These are phyloP conservation scores for Sebastes goodei DNA, from an alignment of 2,797 vertebrate species.

Conservation along the genomic window DNA sequence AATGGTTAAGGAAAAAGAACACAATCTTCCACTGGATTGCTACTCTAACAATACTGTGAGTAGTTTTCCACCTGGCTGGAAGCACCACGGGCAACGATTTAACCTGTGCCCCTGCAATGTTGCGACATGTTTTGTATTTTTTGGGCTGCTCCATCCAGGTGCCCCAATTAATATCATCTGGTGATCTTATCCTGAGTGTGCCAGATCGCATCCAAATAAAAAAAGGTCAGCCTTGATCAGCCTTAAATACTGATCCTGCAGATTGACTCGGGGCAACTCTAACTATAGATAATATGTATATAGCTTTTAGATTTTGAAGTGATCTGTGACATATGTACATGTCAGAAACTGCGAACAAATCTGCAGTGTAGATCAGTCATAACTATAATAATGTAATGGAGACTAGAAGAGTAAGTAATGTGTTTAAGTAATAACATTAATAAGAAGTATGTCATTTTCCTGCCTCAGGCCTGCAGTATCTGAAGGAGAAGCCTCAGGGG, in stretches of 20 bases:
- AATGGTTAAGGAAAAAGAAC: no score
- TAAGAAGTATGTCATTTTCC: not conserved
- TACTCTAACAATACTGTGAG: no score
- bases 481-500: conserved; percentile 90
- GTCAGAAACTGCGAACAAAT: not conserved
- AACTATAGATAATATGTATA: not conserved
- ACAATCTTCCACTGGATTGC: no score
- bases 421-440: not conserved
- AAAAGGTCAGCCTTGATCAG: not conserved
- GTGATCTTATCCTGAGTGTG: not conserved
- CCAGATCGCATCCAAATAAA: not conserved
- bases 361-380: not conserved
- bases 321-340: not conserved
- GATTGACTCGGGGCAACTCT: not conserved
- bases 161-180: no score
- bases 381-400: not conserved
- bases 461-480: conserved; percentile 89
- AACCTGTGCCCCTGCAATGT: no score
- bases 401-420: not conserved
- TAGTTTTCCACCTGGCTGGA: no score
- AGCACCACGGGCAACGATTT: no score
- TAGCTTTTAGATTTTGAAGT: not conserved
- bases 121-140: no score
- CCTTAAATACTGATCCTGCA: not conserved
- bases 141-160: no score